These are phyloP conservation scores for Puntigrus tetrazona DNA, from an alignment of 2,113 vertebrate species.

Conservation along the genomic window DNA sequence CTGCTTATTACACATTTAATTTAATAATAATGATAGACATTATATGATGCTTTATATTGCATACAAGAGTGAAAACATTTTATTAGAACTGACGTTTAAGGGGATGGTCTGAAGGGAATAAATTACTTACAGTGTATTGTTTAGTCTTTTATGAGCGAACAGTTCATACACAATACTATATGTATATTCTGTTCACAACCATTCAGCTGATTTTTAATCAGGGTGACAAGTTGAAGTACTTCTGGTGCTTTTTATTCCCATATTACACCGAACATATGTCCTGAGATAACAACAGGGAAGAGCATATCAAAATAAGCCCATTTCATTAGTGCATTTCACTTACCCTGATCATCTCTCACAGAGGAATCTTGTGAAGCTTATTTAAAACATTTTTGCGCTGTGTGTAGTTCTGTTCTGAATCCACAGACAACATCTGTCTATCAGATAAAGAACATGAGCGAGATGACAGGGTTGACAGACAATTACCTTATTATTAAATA, in stretches of 20 bases:
- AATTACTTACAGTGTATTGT: neutral
- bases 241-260: neutral
- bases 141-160: neutral
- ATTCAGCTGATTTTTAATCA: conserved; percentile 12
- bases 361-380: conserved; percentile 12
- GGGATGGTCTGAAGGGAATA: neutral
- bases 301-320: conserved; percentile 18
- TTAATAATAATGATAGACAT: neutral
- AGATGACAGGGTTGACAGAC: conserved; percentile 1
- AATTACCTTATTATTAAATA: neutral
- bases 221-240: neutral
- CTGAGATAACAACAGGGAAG: conserved; percentile 36
- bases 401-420: conserved; percentile 16
- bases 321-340: conserved; percentile 27
- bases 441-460: neutral
- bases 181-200: neutral
- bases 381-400: conserved; percentile 17
- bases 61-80: neutral
- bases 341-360: conserved; percentile 29
- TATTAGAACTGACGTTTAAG: neutral
- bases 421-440: neutral
- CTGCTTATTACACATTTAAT: neutral
- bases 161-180: neutral
- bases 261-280: conserved; percentile 15
- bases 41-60: neutral